phyloP scores from a whole-genome alignment of 2,113 vertebrate genomes.

The Hypomesus transpacificus region DNA sequence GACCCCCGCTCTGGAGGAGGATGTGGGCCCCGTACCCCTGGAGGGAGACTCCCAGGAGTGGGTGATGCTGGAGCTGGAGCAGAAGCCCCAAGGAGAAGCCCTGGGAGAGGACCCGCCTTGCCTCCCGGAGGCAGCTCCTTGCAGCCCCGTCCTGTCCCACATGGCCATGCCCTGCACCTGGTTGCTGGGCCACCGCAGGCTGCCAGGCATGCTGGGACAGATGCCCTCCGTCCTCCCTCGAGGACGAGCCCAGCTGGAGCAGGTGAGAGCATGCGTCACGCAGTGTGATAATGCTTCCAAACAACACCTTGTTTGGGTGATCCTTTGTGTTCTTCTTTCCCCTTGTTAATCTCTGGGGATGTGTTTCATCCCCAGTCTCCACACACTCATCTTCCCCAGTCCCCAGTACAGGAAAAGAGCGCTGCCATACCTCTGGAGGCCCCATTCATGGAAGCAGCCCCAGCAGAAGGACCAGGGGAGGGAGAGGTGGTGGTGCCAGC shows the following conservation, averaged over 20 bases:
- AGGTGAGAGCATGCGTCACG: constrained; percentile 68
- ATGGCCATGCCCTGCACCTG: constrained; percentile 67
- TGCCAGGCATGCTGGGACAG: constrained; percentile 78
- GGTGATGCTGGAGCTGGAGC: constrained; percentile 94
- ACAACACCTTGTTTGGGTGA: neutral
- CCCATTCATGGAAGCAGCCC: constrained; percentile 34
- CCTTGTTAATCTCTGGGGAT: neutral
- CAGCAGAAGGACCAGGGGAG: constrained; percentile 39
- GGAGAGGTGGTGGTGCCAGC: constrained; percentile 54
- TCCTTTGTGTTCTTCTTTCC: neutral
- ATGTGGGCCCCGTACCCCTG: constrained; percentile 85
- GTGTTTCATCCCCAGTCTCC: constrained; percentile 52
- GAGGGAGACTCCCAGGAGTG: constrained; percentile 94
- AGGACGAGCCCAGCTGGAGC: constrained; percentile 79
- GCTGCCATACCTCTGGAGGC: constrained; percentile 48
- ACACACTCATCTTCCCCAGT: constrained; percentile 39
- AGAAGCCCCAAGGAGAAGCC: constrained; percentile 69
- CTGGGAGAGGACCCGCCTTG: constrained; percentile 60
- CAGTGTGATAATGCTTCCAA: neutral
- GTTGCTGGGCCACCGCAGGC: constrained; percentile 77
- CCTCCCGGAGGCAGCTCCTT: constrained; percentile 62
- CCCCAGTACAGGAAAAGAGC: constrained; percentile 54
- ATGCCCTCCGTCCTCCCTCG: constrained; percentile 78
- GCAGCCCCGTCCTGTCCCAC: constrained; percentile 75
- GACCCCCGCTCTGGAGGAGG: constrained; percentile 77